phyloP scores from a whole-genome alignment of 2,113 vertebrate species.

The Grallaria varia region DNA sequence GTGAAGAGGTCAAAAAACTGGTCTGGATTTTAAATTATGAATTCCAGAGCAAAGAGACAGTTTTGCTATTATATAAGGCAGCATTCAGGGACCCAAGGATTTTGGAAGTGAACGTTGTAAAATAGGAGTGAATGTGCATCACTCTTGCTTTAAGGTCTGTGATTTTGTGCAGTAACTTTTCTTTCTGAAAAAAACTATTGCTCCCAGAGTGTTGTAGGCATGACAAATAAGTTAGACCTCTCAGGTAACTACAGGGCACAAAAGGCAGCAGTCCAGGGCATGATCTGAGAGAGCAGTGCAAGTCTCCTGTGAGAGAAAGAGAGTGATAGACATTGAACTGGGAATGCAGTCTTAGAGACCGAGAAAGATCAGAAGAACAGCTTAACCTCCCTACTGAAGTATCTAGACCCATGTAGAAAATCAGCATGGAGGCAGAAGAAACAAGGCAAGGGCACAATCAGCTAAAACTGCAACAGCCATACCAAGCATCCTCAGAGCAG shows the following conservation, averaged over 20 bases:
- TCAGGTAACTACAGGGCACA: not conserved
- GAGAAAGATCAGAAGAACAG: not conserved
- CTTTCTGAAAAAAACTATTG: not conserved
- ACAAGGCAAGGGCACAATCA: not conserved
- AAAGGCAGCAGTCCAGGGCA: not conserved
- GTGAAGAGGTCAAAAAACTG: not conserved
- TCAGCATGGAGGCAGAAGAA: not conserved
- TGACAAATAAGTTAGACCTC: not conserved
- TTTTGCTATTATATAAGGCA: not conserved
- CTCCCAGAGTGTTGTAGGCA: not conserved
- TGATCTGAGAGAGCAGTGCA: not conserved
- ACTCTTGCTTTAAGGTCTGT: not conserved
- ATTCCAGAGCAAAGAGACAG: not conserved
- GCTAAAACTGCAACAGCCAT: not conserved
- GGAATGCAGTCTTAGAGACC: not conserved
- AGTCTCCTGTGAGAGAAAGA: not conserved
- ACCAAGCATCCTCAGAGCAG: not conserved
- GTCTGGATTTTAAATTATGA: not conserved
- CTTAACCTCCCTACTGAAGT: not conserved
- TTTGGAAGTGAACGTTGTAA: not conserved
- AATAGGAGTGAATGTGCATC: not conserved
- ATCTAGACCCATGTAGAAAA: not conserved
- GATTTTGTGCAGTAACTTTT: not conserved
- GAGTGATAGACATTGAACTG: not conserved
- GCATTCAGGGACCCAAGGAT: not conserved